Evolutionary conservation across 2,113 vertebrate genomes (phyloP).

Genomic region (Neoarius graeffei): DNA sequence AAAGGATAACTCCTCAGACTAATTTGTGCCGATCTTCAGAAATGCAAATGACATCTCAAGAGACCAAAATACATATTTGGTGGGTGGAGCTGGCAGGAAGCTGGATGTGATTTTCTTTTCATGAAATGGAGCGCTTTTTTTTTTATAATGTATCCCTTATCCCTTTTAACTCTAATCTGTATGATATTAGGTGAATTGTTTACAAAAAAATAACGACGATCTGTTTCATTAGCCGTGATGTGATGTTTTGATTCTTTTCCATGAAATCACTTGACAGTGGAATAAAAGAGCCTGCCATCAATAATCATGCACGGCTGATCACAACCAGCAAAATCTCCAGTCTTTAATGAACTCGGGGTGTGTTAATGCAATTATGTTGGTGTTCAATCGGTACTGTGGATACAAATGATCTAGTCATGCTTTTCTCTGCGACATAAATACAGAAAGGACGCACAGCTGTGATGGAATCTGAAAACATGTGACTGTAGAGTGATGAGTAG

Average conservation of each 20-base stretch:
- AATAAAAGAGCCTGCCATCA: conserved; percentile 43
- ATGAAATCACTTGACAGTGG: conserved; percentile 42
- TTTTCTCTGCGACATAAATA: neutral
- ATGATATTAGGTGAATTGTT: conserved; percentile 37
- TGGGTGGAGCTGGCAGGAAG: conserved; percentile 45
- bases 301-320: conserved; percentile 32
- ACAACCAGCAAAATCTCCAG: neutral
- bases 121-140: conserved; percentile 25
- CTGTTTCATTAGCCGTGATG: conserved; percentile 43
- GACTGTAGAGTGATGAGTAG: too few species aligned
- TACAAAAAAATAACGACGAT: neutral
- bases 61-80: conserved; percentile 50
- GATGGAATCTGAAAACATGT: neutral
- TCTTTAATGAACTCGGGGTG: neutral
- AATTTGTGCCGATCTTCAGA: conserved; percentile 44
- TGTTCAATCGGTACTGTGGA: neutral
- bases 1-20: conserved; percentile 35
- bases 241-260: conserved; percentile 43
- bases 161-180: conserved; percentile 49
- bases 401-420: neutral
- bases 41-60: conserved; percentile 47
- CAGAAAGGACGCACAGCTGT: neutral
- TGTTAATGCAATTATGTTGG: conserved; percentile 4
- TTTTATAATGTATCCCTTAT: conserved; percentile 24
- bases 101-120: conserved; percentile 33